These are phyloP conservation scores for Erithacus rubecula DNA, from an alignment of 2,797 vertebrate species.

Conservation along the genomic window DNA sequence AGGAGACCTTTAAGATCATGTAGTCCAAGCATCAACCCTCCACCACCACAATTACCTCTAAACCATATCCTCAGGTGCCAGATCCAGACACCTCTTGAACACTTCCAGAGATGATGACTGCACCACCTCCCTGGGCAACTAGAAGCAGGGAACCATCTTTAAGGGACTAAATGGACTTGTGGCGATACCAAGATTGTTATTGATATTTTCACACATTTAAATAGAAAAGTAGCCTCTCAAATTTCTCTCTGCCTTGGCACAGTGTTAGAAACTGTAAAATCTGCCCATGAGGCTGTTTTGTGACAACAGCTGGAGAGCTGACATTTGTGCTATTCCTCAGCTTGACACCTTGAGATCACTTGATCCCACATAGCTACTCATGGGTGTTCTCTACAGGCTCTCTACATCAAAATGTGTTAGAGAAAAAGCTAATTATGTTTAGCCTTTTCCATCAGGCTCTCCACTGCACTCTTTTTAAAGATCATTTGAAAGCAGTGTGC, in stretches of 20 bases:
- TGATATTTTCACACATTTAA: neutral
- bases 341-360: neutral
- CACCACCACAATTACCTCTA: neutral
- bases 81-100: neutral
- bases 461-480: neutral
- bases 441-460: neutral
- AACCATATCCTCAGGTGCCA: neutral
- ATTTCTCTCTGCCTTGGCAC: neutral
- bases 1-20: neutral
- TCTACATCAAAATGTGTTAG: neutral
- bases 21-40: neutral
- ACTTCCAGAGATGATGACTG: fast-evolving
- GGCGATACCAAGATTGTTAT: neutral
- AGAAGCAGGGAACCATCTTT: neutral
- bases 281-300: neutral
- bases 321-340: neutral
- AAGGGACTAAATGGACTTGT: neutral
- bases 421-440: neutral
- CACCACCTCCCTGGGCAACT: neutral
- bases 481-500: neutral
- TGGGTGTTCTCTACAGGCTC: neutral
- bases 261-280: neutral
- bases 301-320: neutral
- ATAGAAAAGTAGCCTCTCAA: neutral
- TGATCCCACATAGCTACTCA: neutral